Evolutionary conservation across 2,888 invertebrate species (phyloP).

Genomic region (Tetragonula carbonaria): DNA sequence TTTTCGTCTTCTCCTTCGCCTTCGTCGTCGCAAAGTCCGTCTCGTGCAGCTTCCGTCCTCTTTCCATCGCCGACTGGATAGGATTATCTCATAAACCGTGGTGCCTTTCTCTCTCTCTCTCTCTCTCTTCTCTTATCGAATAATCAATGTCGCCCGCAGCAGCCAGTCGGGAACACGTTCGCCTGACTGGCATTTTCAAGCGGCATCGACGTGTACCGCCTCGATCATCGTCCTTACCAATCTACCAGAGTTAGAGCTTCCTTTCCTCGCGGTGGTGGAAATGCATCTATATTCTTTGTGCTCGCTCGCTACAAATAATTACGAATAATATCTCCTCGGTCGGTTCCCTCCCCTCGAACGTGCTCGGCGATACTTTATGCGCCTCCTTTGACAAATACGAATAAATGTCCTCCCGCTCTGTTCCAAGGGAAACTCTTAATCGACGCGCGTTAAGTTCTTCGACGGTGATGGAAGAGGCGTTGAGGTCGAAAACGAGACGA

Average conservation of each 20-base stretch:
- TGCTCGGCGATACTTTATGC: background rate
- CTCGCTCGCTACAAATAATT: background rate
- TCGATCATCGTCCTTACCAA: conserved; percentile 2
- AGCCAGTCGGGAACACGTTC: conserved; percentile 52
- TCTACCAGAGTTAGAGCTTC: background rate
- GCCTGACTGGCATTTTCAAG: conserved; percentile 68
- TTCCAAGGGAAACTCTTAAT: conserved; percentile 40
- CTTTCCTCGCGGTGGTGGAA: too few species aligned
- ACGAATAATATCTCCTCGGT: background rate
- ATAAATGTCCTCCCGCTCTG: conserved; percentile 31
- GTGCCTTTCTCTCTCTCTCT: conserved; percentile 17
- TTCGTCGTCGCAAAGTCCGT: background rate
- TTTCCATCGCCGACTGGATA: conserved; percentile 46
- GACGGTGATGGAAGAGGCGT: conserved; percentile 8
- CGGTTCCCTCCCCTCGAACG: background rate
- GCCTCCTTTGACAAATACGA: conserved; percentile 24
- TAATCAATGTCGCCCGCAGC: conserved; percentile 74
- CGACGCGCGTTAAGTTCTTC: conserved; percentile 37
- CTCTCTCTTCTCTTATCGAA: conserved; percentile 59
- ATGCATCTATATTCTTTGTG: too few species aligned
- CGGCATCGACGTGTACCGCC: conserved; percentile 21
- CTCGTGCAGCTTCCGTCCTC: background rate
- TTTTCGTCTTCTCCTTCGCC: conserved; percentile 32
- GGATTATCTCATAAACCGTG: conserved; percentile 74
- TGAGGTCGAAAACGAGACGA: conserved; percentile 10